A percentile compares a stretch with the other conserved stretches of the same genome.
These are phyloP conservation scores for Callipepla squamata DNA, from an alignment of 2,113 vertebrate species.

Conservation along the genomic window DNA sequence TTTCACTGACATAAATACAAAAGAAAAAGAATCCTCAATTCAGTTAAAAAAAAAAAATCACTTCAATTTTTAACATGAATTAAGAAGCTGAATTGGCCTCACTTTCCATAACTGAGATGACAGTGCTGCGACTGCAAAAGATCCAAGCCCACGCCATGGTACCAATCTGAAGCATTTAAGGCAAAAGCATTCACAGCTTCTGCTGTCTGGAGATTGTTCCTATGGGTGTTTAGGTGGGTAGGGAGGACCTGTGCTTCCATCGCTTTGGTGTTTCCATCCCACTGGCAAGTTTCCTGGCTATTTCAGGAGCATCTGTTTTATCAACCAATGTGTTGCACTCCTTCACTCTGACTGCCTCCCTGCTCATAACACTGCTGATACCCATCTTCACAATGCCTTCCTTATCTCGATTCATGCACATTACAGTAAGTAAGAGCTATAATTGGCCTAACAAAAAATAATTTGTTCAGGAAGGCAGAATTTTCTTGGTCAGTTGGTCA, in stretches of 20 bases:
- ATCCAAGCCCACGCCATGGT: neutral
- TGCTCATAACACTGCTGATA: neutral
- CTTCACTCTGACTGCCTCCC: neutral
- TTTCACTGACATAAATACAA: neutral
- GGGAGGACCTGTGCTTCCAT: fast-evolving
- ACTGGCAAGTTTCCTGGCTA: neutral
- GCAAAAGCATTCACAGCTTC: neutral
- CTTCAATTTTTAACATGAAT: neutral
- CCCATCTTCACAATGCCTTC: neutral
- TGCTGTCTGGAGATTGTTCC: neutral
- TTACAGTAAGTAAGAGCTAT: neutral
- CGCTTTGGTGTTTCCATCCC: neutral
- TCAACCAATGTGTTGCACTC: neutral
- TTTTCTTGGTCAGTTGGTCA: fast-evolving
- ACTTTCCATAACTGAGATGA: neutral
- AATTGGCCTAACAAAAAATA: neutral
- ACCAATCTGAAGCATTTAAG: neutral
- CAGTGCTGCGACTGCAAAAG: neutral
- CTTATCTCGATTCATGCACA: neutral
- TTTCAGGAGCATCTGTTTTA: neutral
- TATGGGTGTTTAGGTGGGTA: neutral
- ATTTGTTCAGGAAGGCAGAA: neutral
- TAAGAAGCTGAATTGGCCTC: neutral
- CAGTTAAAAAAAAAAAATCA: neutral
- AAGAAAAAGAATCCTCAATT: neutral